A percentile compares a stretch with the other conserved stretches of the same genome.
Evolutionary conservation across 1,140 invertebrate species (phyloP).

Genomic region (Aradophagus sp.): DNA sequence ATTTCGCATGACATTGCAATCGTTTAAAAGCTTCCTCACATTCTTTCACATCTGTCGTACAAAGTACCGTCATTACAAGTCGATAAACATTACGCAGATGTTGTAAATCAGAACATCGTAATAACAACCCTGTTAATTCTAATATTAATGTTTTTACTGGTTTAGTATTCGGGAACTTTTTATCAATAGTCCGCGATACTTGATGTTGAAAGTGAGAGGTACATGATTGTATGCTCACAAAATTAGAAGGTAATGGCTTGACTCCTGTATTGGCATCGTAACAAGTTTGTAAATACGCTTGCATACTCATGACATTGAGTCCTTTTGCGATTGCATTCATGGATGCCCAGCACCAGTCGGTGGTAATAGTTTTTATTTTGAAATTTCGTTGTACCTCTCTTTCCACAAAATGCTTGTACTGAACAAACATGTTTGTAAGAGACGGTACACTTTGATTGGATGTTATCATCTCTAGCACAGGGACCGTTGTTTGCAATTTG

Average conservation of each 20-base stretch:
- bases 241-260: too few species aligned
- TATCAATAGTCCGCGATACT: too few species aligned
- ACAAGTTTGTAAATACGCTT: too few species aligned
- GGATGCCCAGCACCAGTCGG: too few species aligned
- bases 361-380: background rate
- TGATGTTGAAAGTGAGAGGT: too few species aligned
- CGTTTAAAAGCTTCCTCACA: background rate
- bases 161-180: too few species aligned
- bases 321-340: too few species aligned
- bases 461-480: conserved; percentile 11
- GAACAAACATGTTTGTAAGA: too few species aligned
- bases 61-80: background rate
- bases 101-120: conserved; percentile 2
- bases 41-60: background rate
- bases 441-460: conserved; percentile 10
- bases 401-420: too few species aligned
- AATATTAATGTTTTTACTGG: background rate
- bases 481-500: background rate
- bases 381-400: conserved; percentile 1
- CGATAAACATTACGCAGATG: background rate
- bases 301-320: too few species aligned
- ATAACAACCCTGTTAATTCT: conserved; percentile 1
- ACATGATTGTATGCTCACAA: too few species aligned
- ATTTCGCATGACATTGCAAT: background rate
- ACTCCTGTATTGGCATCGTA: too few species aligned